These are phyloP conservation scores for Leucophora obtusa DNA, from an alignment of 2,888 invertebrate genomes.

Conservation along the genomic window DNA sequence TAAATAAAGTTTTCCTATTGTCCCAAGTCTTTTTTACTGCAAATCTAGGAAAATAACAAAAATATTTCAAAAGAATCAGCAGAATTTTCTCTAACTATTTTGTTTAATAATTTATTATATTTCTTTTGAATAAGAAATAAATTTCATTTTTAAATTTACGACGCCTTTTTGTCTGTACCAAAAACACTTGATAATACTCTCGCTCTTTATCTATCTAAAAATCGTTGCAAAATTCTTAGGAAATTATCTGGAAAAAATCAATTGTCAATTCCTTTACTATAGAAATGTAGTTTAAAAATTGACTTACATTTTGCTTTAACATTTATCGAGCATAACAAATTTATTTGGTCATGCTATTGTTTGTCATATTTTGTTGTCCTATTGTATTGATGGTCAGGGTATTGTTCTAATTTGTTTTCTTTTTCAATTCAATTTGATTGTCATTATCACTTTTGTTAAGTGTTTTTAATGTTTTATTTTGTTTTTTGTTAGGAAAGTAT, in stretches of 20 bases:
- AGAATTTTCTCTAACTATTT: too few relatives aligned
- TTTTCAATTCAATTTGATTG: slow-evolving; percentile 42
- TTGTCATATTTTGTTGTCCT: slow-evolving; percentile 24
- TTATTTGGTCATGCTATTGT: slow-evolving; percentile 51
- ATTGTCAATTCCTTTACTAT: slow-evolving; percentile 22
- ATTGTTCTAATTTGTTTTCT: slow-evolving; percentile 33
- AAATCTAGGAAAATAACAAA: too few relatives aligned
- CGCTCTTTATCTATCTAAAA: not conserved
- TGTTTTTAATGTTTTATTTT: slow-evolving; percentile 48
- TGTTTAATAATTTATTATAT: too few relatives aligned
- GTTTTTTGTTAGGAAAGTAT: slow-evolving; percentile 14
- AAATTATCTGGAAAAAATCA: slow-evolving; percentile 7
- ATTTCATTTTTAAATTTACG: slow-evolving; percentile 12
- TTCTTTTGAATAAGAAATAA: too few relatives aligned
- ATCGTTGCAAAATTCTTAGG: slow-evolving; percentile 41
- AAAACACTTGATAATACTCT: slow-evolving; percentile 42
- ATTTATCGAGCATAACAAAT: slow-evolving; percentile 60
- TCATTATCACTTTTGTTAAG: slow-evolving; percentile 56
- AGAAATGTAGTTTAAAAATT: slow-evolving; percentile 42
- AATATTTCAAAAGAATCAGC: too few relatives aligned
- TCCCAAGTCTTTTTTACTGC: too few relatives aligned
- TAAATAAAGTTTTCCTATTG: too few relatives aligned
- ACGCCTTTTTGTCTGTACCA: slow-evolving; percentile 34
- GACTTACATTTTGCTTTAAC: slow-evolving; percentile 21
- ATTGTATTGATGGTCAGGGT: slow-evolving; percentile 32